These are phyloP conservation scores for Andrena bicolor DNA, from an alignment of 2,888 invertebrate species.

Conservation along the genomic window DNA sequence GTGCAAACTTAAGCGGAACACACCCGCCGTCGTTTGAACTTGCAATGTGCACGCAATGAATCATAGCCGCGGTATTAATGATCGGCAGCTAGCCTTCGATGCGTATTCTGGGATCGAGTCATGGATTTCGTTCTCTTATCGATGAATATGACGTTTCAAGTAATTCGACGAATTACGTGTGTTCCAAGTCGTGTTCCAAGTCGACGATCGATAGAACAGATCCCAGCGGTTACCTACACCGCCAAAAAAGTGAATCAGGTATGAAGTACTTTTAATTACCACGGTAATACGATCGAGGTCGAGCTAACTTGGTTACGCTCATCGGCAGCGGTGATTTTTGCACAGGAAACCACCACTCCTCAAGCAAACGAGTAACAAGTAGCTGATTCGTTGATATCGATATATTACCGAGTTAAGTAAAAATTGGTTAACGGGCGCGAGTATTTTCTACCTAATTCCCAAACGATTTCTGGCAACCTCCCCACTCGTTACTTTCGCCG, in stretches of 20 bases:
- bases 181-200: background rate
- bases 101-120: constrained; percentile 19
- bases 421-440: background rate
- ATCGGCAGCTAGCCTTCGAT: background rate
- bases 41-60: constrained; percentile 49
- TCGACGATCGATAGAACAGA: background rate
- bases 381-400: constrained; percentile 13
- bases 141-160: background rate
- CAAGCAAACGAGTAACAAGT: constrained; percentile 47
- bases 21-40: constrained; percentile 51
- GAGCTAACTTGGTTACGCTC: constrained; percentile 35
- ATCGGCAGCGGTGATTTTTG: constrained; percentile 51
- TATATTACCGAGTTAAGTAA: constrained; percentile 46
- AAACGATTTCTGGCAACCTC: background rate
- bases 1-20: constrained; percentile 60
- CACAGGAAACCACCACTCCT: constrained; percentile 56
- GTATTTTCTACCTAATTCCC: background rate
- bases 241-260: background rate
- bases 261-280: constrained; percentile 13
- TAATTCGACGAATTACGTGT: background rate
- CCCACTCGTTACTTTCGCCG: background rate
- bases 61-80: constrained; percentile 46
- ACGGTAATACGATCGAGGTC: constrained; percentile 40
- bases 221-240: background rate
- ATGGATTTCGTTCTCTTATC: background rate